Base-by-base conservation (phyloP, 2,113 vertebrate species). In the Dasyornis broadbenti region DNA sequence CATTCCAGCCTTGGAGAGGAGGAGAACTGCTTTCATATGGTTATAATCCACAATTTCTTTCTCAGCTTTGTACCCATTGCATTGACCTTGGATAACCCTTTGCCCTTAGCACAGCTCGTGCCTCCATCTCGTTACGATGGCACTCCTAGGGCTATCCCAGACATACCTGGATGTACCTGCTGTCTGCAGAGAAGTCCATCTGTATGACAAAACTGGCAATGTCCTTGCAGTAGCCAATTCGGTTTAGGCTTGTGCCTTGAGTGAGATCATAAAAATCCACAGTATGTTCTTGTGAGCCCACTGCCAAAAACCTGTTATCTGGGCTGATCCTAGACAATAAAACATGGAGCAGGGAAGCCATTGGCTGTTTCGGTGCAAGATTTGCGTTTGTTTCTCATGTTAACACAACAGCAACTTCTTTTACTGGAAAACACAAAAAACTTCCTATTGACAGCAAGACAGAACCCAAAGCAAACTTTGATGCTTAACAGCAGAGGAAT, bases 251-350 rank as follows among this genome's bases (percentile, higher is more conserved):
- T 1, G 99, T 98, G n/a, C 99, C 99, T 71, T 99, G 98, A 47
- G 98, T 98, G 37, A 99, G 98, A 89, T 99, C 99, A 54, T 99
- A 99, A 96, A 99, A 99, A 96, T 99, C 99, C 13, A 99, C 99
- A 1, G 99, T 98, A 33, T 99, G 98, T 64, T 99, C 99, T 16
- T 98, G 97, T 2, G 99, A 99, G 19, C 99, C 99, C 76, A 99
- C 98, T 1, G 99, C 99, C 97, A 99, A 86, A 95, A 99, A 99
- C 28, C 97, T 98, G 96, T 98, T 99, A 92, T 99, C 99, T 39
- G 99, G 99, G 96, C 99, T 99, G 97, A 99, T 99, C 95, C 99
- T 99, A 96, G 53, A 88, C 61, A 85, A 89, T 2, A 33, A 63
- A 84, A 80, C 45, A 92, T 0, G 12, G 40, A 64, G 39, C 1